Evolutionary conservation across 2,888 invertebrate species (phyloP), one percentile per base, ranked within the genome.

Genomic region (Lepidochrysops patricia): DNA sequence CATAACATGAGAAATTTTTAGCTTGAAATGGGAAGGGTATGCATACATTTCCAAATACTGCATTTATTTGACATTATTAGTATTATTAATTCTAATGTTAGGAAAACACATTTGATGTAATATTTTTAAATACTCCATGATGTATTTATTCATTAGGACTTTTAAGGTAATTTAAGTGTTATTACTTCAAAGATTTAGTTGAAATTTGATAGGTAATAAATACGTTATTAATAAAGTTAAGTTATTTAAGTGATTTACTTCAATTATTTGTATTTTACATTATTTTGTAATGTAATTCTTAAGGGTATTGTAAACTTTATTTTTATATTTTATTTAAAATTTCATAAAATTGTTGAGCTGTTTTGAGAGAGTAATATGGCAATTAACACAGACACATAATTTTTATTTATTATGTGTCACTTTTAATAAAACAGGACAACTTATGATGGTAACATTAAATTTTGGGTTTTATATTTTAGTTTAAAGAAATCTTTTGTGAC

Each of bases 61-160:
- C 29, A 54, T 54, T 54, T 54, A 54, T 19, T 54, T 29, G 15
- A 29, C 15, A 23, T 34, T 29, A 26, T 50, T 48, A 9, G 48
- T 58, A 50, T 13, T 50, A 25, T 15, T 29, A 15, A 19, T 34
- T 19, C 49, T 49, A 32, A 49, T 32, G 23, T 37, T 27, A 37
- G 15, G 13, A 25, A 58, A 50, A 50, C 29, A 35, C 57, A 34
- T 52, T 58, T 49, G 29, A 32, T 54, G 32, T 54, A 29, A 32
- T 19, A 54, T 54, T 54, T 52, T 52, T 37, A 26, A 59, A 59
- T 59, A 59, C 59, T 59, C 52, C 54, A 54, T 54, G 27, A 26
- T 52, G 59, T 59, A 59, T 59, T 59, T 52, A 52, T 59, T 59
- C 34, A 15, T 35, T 59, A 59, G n/a, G 27, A 37, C 15, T 52